Evolutionary conservation across 1,140 invertebrate species (phyloP).

Genomic region (Xylocopa sonorina): DNA sequence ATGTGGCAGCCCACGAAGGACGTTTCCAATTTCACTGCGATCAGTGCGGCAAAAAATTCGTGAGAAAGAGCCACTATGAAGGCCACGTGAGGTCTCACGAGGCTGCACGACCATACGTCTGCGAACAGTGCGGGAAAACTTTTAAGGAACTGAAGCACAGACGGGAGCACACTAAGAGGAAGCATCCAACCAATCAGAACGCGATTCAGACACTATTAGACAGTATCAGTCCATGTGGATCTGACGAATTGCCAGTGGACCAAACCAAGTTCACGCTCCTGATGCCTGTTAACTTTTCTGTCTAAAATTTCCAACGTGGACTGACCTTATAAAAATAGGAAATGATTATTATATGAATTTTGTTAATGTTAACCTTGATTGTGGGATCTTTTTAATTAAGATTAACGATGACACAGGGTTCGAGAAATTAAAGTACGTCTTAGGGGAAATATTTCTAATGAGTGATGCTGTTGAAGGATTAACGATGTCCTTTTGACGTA

Average conservation of each 20-base stretch:
- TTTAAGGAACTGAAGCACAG: slow-evolving; percentile 80
- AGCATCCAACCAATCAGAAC: slow-evolving; percentile 74
- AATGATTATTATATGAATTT: neutral
- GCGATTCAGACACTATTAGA: slow-evolving; percentile 76
- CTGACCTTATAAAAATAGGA: neutral
- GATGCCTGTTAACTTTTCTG: slow-evolving; percentile 79
- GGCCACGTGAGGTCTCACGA: slow-evolving; percentile 79
- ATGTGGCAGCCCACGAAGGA: slow-evolving; percentile 79
- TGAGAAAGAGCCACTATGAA: slow-evolving; percentile 80
- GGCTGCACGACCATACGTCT: slow-evolving; percentile 78
- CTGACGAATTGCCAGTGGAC: slow-evolving; percentile 72
- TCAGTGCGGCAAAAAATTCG: slow-evolving; percentile 80
- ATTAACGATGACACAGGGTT: neutral
- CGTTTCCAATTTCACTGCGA: slow-evolving; percentile 79
- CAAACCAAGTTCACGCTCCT: slow-evolving; percentile 78
- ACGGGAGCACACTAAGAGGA: slow-evolving; percentile 78
- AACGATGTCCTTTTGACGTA: neutral
- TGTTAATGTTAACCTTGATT: neutral
- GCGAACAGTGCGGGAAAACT: slow-evolving; percentile 79
- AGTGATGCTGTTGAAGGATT: neutral
- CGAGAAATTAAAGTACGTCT: neutral
- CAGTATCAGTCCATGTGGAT: slow-evolving; percentile 75
- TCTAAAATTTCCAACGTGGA: slow-evolving; percentile 53
- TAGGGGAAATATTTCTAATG: neutral
- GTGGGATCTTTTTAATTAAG: too few relatives aligned